Evolutionary conservation across 2,797 vertebrate species (phyloP).

Genomic region (Bucorvus abyssinicus): DNA sequence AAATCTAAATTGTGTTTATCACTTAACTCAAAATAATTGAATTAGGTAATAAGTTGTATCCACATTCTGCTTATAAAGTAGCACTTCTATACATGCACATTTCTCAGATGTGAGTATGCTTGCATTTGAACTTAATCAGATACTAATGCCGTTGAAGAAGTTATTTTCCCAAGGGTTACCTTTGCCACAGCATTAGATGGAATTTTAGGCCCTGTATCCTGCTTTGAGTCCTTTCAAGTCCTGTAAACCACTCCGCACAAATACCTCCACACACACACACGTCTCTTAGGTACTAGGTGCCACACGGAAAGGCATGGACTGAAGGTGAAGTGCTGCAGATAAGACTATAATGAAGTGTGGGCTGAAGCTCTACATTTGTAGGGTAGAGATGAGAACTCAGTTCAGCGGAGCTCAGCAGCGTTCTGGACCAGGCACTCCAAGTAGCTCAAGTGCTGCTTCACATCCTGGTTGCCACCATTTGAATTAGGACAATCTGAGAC

Average conservation of each 20-base stretch:
- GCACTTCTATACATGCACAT: background rate
- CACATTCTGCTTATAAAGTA: background rate
- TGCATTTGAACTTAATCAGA: background rate
- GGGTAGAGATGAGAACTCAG: background rate
- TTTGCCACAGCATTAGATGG: background rate
- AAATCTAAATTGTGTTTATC: background rate
- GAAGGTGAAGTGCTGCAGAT: background rate
- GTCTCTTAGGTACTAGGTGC: background rate
- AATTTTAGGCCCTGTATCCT: background rate
- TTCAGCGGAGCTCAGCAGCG: background rate
- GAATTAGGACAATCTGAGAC: background rate
- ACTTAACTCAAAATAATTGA: background rate
- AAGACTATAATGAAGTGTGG: background rate
- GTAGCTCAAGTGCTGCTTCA: background rate
- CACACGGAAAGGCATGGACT: background rate
- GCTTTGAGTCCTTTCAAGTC: too few relatives aligned
- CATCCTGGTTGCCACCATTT: background rate
- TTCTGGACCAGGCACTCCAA: background rate
- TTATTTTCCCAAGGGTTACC: background rate
- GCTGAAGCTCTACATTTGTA: background rate
- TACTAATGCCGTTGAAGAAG: background rate
- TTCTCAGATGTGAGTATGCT: background rate
- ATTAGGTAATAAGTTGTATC: background rate
- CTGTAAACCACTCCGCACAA: background rate
- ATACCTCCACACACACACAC: background rate